Evolutionary conservation across 2,113 vertebrate species (phyloP).

Genomic region (Cyanoramphus novaezelandiae): DNA sequence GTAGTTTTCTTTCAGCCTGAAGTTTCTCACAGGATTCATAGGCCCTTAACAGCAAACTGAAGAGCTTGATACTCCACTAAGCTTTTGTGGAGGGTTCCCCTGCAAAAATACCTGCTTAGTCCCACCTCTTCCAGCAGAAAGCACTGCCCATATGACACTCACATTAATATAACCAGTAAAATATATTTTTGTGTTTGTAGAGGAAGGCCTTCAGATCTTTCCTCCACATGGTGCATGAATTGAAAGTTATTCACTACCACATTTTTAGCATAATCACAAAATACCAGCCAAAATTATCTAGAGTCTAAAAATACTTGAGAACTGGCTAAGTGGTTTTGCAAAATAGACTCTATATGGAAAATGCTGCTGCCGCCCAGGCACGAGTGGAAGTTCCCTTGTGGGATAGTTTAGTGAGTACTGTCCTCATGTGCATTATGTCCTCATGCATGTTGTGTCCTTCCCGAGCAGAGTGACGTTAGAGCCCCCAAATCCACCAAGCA

Average conservation of each 20-base stretch:
- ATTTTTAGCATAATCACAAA: constrained; percentile 41
- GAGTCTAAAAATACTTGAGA: constrained; percentile 43
- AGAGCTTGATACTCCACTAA: neutral
- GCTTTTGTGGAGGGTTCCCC: neutral
- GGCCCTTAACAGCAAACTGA: neutral
- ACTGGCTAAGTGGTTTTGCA: constrained; percentile 4
- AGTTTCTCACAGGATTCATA: constrained; percentile 1
- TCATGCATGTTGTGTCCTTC: neutral
- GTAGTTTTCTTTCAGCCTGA: constrained; percentile 12
- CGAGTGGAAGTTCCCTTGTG: neutral
- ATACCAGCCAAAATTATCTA: constrained; percentile 35
- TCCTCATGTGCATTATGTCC: neutral
- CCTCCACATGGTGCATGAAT: neutral
- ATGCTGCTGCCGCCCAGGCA: neutral
- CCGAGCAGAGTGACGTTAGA: constrained; percentile 85
- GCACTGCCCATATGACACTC: neutral
- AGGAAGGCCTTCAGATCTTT: constrained; percentile 15
- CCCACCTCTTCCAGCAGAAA: neutral
- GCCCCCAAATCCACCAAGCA: constrained; percentile 88
- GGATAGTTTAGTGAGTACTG: neutral
- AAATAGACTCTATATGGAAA: neutral
- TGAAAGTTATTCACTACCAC: constrained; percentile 23
- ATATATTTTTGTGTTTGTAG: neutral
- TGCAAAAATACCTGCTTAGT: constrained; percentile 7
- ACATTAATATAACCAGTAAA: neutral